Conservation (phyloP, 2,797 vertebrate genomes). For the Sebastes matsubarae region DNA sequence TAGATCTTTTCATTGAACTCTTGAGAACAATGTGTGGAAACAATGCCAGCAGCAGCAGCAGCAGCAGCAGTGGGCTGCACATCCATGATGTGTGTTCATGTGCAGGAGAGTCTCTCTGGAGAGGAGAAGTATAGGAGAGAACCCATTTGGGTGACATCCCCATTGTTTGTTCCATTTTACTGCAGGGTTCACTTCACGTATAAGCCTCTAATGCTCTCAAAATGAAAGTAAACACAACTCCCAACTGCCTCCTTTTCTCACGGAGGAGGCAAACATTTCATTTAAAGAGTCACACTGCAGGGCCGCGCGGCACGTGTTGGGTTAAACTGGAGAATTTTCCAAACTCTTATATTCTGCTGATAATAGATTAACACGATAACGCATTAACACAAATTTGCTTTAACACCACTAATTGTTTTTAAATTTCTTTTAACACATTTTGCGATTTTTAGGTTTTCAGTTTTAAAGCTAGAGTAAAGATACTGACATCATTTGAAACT, state of each 20-base stretch:
- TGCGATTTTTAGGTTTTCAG: no score
- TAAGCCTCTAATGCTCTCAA: conserved; percentile 70
- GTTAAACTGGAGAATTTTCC: not conserved
- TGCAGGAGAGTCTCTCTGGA: not conserved
- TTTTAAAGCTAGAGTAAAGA: no score
- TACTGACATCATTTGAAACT: no score
- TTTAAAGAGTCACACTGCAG: conserved; percentile 39
- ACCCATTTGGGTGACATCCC: conserved; percentile 25
- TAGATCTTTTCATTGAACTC: conserved; percentile 57
- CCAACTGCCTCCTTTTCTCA: conserved; percentile 58
- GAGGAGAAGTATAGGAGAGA: not conserved
- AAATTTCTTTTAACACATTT: no score
- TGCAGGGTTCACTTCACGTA: conserved; percentile 35
- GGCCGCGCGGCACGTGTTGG: conserved; percentile 14
- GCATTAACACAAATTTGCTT: no score
- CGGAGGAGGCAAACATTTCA: conserved; percentile 72
- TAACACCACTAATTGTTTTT: no score
- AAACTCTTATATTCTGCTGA: not conserved
- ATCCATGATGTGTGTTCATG: conserved; percentile 7
- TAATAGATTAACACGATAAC: not conserved
- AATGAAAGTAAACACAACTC: conserved; percentile 72
- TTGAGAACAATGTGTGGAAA: conserved; percentile 42
- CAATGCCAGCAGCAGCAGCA: conserved; percentile 23
- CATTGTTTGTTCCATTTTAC: conserved; percentile 67
- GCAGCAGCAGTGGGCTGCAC: not conserved